phyloP scores from a whole-genome alignment of 2,888 invertebrate species.

The Dicyrtoma fusca region DNA sequence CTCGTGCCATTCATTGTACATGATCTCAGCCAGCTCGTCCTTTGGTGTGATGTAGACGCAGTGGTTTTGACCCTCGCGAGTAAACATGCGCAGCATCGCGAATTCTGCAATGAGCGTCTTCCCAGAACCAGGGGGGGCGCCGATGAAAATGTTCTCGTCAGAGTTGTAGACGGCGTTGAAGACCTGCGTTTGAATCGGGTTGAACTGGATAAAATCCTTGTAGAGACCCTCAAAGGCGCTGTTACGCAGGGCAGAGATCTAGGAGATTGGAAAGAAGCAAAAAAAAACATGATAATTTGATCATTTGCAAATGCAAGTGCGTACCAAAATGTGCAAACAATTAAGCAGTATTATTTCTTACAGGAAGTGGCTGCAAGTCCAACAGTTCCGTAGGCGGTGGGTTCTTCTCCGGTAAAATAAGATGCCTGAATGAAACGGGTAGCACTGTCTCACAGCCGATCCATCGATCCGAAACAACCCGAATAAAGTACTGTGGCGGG shows the following conservation, averaged over 20 bases:
- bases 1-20: slow-evolving; percentile 88
- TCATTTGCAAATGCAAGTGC: not conserved
- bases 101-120: slow-evolving; percentile 84
- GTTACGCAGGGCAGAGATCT: slow-evolving; percentile 85
- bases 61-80: slow-evolving; percentile 60
- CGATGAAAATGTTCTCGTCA: slow-evolving; percentile 97
- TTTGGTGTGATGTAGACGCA: slow-evolving; percentile 94
- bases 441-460: slow-evolving; percentile 93
- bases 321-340: not conserved
- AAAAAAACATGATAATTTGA: slow-evolving; percentile 3
- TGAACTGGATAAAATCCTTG: slow-evolving; percentile 87
- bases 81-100: slow-evolving; percentile 84
- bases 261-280: slow-evolving; percentile 13
- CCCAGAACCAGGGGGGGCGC: slow-evolving; percentile 83
- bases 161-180: slow-evolving; percentile 98
- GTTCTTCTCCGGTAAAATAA: slow-evolving; percentile 97
- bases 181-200: slow-evolving; percentile 97
- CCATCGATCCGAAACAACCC: slow-evolving; percentile 88
- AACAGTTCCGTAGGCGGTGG: slow-evolving; percentile 95
- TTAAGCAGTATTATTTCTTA: slow-evolving; percentile 55
- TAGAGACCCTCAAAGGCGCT: slow-evolving; percentile 84
- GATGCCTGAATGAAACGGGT: slow-evolving; percentile 95
- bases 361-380: slow-evolving; percentile 93
- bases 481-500: slow-evolving; percentile 96
- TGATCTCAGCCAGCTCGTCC: slow-evolving; percentile 85